phyloP scores from a whole-genome alignment of 2,797 vertebrate species.

The Mus spretus region DNA sequence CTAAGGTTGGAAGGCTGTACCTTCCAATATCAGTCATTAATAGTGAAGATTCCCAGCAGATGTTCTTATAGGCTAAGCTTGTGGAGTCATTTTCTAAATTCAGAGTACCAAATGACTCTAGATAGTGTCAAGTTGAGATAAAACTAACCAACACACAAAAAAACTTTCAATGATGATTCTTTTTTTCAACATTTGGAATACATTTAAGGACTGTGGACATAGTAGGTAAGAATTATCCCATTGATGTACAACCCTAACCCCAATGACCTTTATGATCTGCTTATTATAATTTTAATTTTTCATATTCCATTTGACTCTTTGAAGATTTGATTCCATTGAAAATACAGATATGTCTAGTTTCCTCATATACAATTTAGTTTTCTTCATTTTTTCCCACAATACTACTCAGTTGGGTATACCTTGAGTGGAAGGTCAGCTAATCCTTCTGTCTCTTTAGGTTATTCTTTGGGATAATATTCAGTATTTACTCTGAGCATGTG shows the following conservation, averaged over 20 bases:
- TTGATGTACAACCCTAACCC: not conserved
- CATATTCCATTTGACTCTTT: not conserved
- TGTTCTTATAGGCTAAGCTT: not conserved
- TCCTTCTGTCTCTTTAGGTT: conserved; percentile 45
- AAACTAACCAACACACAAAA: not conserved
- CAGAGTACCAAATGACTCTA: not conserved
- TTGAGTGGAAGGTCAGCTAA: not conserved
- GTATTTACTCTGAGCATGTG: conserved; percentile 36
- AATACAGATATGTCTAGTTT: not conserved
- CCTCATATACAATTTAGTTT: conserved; percentile 58
- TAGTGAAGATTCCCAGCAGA: not conserved
- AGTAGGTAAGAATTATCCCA: not conserved
- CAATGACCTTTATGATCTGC: not conserved
- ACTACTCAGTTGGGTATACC: conserved; percentile 33
- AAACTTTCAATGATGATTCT: not conserved
- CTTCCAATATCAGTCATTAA: not conserved
- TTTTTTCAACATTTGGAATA: not conserved
- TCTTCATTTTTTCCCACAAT: conserved; percentile 48
- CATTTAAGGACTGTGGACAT: not conserved
- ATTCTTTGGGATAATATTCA: conserved; percentile 25
- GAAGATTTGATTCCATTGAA: not conserved
- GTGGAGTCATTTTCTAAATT: not conserved
- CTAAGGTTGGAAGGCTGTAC: not conserved
- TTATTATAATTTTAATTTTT: not conserved
- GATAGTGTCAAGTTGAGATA: not conserved